Conservation (phyloP, 1,140 invertebrate species). For the Microvelia longipes region DNA sequence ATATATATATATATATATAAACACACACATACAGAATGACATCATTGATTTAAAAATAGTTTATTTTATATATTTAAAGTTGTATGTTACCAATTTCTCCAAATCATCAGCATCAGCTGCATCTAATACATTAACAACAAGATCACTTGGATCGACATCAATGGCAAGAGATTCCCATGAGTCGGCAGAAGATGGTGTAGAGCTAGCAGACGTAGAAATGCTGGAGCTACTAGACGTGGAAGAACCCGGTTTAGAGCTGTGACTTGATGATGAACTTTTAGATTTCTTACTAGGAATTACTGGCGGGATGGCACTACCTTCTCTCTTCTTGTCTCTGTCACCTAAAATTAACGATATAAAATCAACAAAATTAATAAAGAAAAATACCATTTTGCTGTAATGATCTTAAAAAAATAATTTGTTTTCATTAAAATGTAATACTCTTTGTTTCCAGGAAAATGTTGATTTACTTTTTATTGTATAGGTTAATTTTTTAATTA, state of each 20-base stretch:
- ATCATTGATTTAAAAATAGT: no score
- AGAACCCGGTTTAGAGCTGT: constrained; percentile 25
- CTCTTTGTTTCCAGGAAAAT: no score
- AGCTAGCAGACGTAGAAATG: constrained; percentile 6
- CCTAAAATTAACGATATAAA: constrained; percentile 14
- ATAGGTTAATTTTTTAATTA: no score
- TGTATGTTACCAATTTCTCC: constrained; percentile 43
- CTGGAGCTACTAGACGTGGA: constrained; percentile 22
- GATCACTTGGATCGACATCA: constrained; percentile 42
- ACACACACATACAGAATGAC: no score
- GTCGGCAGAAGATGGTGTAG: constrained; percentile 28
- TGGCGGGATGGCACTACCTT: constrained; percentile 31
- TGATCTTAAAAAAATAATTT: no score
- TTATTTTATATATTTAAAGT: no score
- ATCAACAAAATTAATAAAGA: constrained; percentile 17
- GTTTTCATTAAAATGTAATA: constrained; percentile 8
- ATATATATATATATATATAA: no score
- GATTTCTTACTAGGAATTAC: constrained; percentile 32
- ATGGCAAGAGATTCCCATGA: constrained; percentile 39
- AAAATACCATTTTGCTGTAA: constrained; percentile 8
- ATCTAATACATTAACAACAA: constrained; percentile 40
- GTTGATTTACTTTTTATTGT: no score
- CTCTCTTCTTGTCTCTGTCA: constrained; percentile 36
- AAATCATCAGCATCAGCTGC: constrained; percentile 41
- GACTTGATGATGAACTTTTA: constrained; percentile 26